Conservation (phyloP, 2,888 invertebrate species). For the Acronicta aceris region DNA sequence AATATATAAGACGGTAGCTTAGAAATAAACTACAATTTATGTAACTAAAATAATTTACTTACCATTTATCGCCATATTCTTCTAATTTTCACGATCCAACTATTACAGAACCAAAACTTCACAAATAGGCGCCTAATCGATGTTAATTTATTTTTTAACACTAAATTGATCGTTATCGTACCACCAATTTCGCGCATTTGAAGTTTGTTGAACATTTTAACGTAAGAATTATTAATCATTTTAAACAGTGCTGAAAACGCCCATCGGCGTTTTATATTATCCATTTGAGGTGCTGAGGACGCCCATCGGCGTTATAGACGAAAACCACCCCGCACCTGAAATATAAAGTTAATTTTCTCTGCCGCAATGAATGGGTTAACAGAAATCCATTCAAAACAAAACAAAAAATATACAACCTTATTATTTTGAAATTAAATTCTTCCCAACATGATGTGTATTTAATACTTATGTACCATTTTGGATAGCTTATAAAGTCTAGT, state of each 20-base stretch:
- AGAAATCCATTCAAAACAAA: no score
- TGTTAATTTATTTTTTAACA: constrained; percentile 2
- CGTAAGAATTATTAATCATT: constrained; percentile 4
- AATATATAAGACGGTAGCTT: constrained; percentile 15
- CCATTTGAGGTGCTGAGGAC: no score
- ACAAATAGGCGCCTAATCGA: constrained; percentile 2
- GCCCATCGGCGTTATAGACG: no score
- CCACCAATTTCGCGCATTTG: constrained; percentile 1
- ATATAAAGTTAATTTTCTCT: constrained; percentile 7
- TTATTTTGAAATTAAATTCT: no score
- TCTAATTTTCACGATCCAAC: constrained; percentile 12
- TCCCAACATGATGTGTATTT: no score
- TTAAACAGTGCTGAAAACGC: constrained; percentile 5
- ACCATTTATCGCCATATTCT: constrained; percentile 12
- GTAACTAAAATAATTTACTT: constrained; percentile 12
- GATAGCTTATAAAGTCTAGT: no score
- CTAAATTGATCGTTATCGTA: constrained; percentile 2
- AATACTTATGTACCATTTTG: no score
- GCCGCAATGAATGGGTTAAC: constrained; percentile 4
- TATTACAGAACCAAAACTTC: constrained; percentile 1
- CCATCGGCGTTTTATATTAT: constrained; percentile 3
- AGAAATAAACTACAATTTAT: constrained; percentile 14
- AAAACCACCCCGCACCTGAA: constrained; percentile 4
- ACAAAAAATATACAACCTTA: no score
- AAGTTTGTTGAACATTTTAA: constrained; percentile 3